Percentiles rank a stretch among this genome's conserved stretches.
phyloP scores from a whole-genome alignment of 2,888 invertebrate genomes.

The Hypsopygia costalis region DNA sequence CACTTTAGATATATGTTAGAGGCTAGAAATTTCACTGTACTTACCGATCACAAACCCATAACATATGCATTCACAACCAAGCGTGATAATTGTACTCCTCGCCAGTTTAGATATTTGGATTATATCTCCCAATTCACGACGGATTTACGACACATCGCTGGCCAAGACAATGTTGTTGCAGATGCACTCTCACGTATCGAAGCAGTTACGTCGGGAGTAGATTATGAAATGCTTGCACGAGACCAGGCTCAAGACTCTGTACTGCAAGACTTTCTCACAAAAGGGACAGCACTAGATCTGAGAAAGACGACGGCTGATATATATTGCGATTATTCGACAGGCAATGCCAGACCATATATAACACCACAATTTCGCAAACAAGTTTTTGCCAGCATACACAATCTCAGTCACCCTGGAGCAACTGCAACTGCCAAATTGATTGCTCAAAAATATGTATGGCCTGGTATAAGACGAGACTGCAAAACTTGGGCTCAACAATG shows the following conservation, averaged over 20 bases:
- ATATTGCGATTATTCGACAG: background rate
- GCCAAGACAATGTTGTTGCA: constrained; percentile 17
- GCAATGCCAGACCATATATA: constrained; percentile 14
- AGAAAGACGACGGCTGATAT: too few species aligned
- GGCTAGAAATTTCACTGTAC: constrained; percentile 8
- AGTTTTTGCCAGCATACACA: constrained; percentile 15
- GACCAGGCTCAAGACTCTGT: too few species aligned
- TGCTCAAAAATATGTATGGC: constrained; percentile 21
- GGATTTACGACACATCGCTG: constrained; percentile 11
- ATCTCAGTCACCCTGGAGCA: constrained; percentile 17
- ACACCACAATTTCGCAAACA: constrained; percentile 9
- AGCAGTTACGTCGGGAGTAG: too few species aligned
- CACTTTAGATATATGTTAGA: constrained; percentile 17
- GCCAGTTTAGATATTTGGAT: constrained; percentile 14
- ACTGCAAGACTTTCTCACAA: too few species aligned
- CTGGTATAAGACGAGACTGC: constrained; percentile 17
- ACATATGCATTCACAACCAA: constrained; percentile 5
- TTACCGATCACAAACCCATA: background rate
- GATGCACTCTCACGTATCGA: constrained; percentile 1
- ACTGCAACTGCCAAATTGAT: constrained; percentile 15
- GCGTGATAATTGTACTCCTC: constrained; percentile 12
- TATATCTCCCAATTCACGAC: constrained; percentile 14
- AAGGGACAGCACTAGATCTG: too few species aligned
- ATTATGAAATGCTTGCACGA: too few species aligned
- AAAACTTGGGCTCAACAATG: constrained; percentile 28